Evolutionary conservation across 1,140 invertebrate genomes (phyloP).

Genomic region (Neodiprion virginianus): DNA sequence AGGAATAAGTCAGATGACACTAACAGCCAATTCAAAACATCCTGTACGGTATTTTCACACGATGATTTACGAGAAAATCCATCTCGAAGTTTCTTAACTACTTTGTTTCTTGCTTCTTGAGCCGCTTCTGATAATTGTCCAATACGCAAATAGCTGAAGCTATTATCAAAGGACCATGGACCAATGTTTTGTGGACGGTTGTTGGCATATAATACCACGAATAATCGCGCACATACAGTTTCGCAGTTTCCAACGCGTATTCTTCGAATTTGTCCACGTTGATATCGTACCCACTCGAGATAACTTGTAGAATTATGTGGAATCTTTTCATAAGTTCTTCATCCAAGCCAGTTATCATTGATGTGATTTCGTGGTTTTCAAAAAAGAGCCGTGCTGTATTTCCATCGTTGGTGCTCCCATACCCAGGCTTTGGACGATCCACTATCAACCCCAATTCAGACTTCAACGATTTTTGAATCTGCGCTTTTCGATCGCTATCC

Average conservation of each 20-base stretch:
- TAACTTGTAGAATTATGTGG: constrained; percentile 35
- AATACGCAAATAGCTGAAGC: constrained; percentile 37
- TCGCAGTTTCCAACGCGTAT: constrained; percentile 36
- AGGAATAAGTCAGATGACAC: constrained; percentile 5
- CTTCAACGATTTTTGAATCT: constrained; percentile 26
- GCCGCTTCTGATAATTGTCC: constrained; percentile 46
- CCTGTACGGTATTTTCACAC: constrained; percentile 34
- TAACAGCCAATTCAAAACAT: constrained; percentile 41
- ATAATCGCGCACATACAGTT: constrained; percentile 32
- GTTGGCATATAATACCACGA: constrained; percentile 36
- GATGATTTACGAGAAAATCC: constrained; percentile 36
- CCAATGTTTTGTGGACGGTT: constrained; percentile 38
- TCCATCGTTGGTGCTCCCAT: constrained; percentile 30
- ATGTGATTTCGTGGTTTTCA: constrained; percentile 18
- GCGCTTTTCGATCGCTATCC: constrained; percentile 26
- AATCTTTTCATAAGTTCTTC: constrained; percentile 39
- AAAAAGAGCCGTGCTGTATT: constrained; percentile 30
- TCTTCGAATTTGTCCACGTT: constrained; percentile 35
- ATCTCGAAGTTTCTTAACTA: constrained; percentile 37
- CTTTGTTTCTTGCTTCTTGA: constrained; percentile 45
- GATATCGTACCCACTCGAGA: constrained; percentile 35
- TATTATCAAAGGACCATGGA: constrained; percentile 46
- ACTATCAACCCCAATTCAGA: constrained; percentile 23
- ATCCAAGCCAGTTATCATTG: constrained; percentile 28
- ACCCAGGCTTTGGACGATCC: constrained; percentile 27